Percentiles rank a stretch among this genome's conserved stretches.
Conservation (phyloP, 1,140 invertebrate species). For the Aphis craccivora region DNA sequence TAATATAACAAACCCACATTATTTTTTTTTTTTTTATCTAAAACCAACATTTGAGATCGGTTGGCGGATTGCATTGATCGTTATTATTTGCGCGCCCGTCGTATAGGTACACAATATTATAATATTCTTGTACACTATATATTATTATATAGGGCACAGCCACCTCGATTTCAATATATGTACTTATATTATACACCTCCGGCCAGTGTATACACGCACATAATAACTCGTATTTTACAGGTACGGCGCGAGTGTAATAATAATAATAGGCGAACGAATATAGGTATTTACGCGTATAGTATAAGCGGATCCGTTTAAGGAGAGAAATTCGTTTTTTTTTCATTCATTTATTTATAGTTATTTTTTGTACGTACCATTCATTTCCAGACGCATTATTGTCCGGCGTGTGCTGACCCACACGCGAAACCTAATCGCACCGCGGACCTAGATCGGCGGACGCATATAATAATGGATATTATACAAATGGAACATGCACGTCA, state of each 20-base stretch:
- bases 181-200: too few species aligned
- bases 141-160: background rate
- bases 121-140: background rate
- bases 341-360: background rate
- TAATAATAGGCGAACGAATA: background rate
- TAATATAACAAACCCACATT: background rate
- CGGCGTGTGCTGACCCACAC: background rate
- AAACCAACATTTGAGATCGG: background rate
- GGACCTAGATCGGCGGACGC: background rate
- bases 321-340: background rate
- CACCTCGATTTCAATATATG: background rate
- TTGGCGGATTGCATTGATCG: background rate
- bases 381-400: background rate
- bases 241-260: background rate
- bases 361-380: background rate
- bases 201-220: too few species aligned
- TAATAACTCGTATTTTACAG: background rate
- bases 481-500: background rate
- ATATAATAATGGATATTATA: background rate
- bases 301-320: constrained; percentile 5
- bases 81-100: background rate
- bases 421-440: background rate
- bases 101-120: background rate
- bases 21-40: background rate
- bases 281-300: background rate